Percentiles rank a stretch among this genome's conserved stretches.
phyloP scores from a whole-genome alignment of 2,888 invertebrate species.

The Epirrita christyi region DNA sequence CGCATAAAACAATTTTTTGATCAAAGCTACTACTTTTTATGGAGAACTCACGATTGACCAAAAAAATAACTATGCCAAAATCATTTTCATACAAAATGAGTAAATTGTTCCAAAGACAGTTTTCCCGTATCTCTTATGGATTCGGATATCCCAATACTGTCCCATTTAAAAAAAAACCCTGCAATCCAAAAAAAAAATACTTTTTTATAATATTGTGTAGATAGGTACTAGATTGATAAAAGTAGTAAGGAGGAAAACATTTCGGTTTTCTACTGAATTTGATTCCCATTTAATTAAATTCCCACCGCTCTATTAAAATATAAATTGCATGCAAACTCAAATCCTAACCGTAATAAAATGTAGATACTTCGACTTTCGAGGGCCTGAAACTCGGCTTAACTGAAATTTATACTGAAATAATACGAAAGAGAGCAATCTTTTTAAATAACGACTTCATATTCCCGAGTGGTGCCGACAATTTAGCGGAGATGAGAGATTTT shows the following conservation, averaged over 20 bases:
- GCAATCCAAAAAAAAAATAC: no score
- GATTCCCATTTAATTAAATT: slow-evolving; percentile 45
- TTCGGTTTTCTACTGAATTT: slow-evolving; percentile 37
- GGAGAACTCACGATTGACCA: no score
- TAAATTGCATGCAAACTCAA: slow-evolving; percentile 56
- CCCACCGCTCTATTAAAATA: slow-evolving; percentile 49
- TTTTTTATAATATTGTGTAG: no score
- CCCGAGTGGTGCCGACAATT: slow-evolving; percentile 77
- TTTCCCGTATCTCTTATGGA: no score
- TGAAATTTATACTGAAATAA: slow-evolving; percentile 82
- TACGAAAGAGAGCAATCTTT: slow-evolving; percentile 77
- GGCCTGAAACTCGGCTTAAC: slow-evolving; percentile 63
- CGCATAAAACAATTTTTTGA: no score
- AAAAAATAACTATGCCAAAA: no score
- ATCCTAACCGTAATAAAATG: slow-evolving; percentile 66
- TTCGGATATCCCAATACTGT: no score
- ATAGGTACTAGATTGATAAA: no score
- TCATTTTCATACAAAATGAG: no score
- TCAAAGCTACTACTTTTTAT: no score
- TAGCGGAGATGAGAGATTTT: slow-evolving; percentile 81
- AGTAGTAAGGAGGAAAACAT: not conserved
- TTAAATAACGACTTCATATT: slow-evolving; percentile 84
- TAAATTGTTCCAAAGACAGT: no score
- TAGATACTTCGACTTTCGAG: slow-evolving; percentile 61
- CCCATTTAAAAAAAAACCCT: no score